These are phyloP conservation scores for Choristoneura rosaceana DNA, from an alignment of 2,888 invertebrate species.

Conservation along the genomic window DNA sequence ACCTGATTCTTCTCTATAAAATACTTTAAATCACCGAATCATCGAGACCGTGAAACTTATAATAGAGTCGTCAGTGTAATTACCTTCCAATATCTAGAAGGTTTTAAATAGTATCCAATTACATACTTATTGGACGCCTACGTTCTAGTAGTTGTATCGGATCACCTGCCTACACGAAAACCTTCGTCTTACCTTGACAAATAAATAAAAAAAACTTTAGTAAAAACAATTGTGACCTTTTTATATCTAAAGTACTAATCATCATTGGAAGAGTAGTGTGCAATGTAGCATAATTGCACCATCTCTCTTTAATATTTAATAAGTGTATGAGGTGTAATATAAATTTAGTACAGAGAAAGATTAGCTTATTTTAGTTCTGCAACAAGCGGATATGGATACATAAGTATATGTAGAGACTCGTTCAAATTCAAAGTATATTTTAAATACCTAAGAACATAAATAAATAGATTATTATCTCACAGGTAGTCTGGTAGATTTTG, in stretches of 20 bases:
- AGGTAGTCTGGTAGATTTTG: no score
- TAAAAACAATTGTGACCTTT: conserved; percentile 19
- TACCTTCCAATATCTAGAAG: conserved; percentile 39
- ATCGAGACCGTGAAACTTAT: conserved; percentile 7
- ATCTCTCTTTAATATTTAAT: not conserved
- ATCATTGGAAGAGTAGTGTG: not conserved
- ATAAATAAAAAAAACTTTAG: conserved; percentile 26
- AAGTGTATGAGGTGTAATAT: no score
- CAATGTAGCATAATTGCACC: not conserved
- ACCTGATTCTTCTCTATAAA: not conserved
- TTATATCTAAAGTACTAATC: not conserved
- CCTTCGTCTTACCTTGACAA: conserved; percentile 48
- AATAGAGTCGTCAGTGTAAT: not conserved
- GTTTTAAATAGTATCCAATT: conserved; percentile 56
- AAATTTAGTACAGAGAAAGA: no score
- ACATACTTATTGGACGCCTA: conserved; percentile 49
- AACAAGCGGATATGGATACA: no score
- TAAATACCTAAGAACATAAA: no score
- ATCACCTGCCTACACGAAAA: conserved; percentile 51
- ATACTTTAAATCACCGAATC: no score
- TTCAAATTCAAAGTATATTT: no score
- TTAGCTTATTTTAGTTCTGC: no score
- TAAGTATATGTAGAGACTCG: no score
- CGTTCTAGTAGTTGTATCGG: conserved; percentile 52
- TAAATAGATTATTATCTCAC: no score